Percentiles rank a stretch among this genome's conserved stretches.
Conservation (phyloP, 2,888 invertebrate genomes). For the Tribolium freemani region DNA sequence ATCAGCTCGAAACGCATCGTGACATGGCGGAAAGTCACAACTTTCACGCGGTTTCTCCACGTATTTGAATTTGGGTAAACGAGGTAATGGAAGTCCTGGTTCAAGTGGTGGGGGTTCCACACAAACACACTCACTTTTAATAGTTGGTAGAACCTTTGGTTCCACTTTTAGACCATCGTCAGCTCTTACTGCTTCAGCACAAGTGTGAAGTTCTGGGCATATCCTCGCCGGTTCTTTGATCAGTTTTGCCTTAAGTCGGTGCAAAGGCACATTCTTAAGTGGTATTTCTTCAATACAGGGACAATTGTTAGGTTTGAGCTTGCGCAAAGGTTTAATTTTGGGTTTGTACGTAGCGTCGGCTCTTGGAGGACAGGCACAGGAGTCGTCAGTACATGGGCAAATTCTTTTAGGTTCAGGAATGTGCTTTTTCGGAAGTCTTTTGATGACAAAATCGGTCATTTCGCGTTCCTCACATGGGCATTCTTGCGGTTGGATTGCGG, state of each 20-base stretch:
- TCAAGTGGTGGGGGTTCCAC: neutral
- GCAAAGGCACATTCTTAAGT: slow-evolving; percentile 11
- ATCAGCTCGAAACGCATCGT: slow-evolving; percentile 23
- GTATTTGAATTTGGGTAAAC: slow-evolving; percentile 1
- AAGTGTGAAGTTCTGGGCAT: neutral
- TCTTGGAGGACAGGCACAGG: slow-evolving; percentile 31
- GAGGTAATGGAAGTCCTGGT: neutral
- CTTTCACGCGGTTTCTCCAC: slow-evolving; percentile 1
- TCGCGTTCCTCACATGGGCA: slow-evolving; percentile 36
- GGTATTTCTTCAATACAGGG: slow-evolving; percentile 27
- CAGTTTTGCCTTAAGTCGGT: slow-evolving; percentile 19
- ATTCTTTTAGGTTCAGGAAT: slow-evolving; percentile 27
- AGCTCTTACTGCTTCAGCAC: slow-evolving; percentile 7
- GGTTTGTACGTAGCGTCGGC: slow-evolving; percentile 38
- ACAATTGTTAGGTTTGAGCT: slow-evolving; percentile 40
- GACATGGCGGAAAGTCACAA: neutral
- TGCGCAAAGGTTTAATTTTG: slow-evolving; percentile 42
- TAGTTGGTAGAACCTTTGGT: slow-evolving; percentile 1
- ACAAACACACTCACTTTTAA: slow-evolving; percentile 15
- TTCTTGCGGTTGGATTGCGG: slow-evolving; percentile 6
- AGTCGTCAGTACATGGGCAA: slow-evolving; percentile 2
- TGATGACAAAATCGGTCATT: slow-evolving; percentile 37
- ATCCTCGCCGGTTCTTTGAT: slow-evolving; percentile 30
- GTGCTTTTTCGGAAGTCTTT: slow-evolving; percentile 37
- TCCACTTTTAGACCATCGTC: slow-evolving; percentile 2